Base-by-base conservation (phyloP, 2,113 vertebrate species). In the Aegithalos caudatus region DNA sequence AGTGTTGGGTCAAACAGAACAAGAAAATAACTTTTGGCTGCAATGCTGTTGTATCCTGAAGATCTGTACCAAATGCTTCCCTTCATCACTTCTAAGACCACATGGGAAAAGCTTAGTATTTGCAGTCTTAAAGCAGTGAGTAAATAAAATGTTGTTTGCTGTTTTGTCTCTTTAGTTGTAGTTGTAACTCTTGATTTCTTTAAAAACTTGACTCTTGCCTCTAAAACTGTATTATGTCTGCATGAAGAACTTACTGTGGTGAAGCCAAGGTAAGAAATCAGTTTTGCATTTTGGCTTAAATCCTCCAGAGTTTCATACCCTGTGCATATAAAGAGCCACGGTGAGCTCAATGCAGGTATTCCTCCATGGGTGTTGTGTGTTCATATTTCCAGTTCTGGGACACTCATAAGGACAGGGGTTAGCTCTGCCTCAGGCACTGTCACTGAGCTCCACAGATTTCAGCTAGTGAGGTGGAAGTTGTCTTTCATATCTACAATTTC, bases 41-140 rank as follows among this genome's bases (percentile, higher is more conserved):
- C n/a, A 31, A 0, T 48, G 21, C 38, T 0, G 0, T 51, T 3
- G 6, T 37, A 38, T 66, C 38, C 53, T 77, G n/a, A 38, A 45
- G 65, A 53, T 19, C 25, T 14, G 8, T 27, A 60, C 25, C 40
- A 53, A 82, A 76, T 35, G 19, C 17, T 87, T 57, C 44, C 25
- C 40, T 76, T 70, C 24, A 38, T 66, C 9, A 5, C 25, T 24
- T 80, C 13, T n/a, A 50, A 47, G 42, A 28, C 23, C 27, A 61
- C 1, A 3, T 38, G 58, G 58, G 42, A 86, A 84, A 94, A 73
- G 25, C 58, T 80, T 40, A 53, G 33, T 29, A 28, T 65, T 86
- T 4, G 3, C 37, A 40, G 23, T 60, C 51, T 76, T 40, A 29
- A 37, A 81, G 24, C 24, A 35, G 40, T 14, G 44, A 79, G 11